phyloP scores from a whole-genome alignment of 2,888 invertebrate genomes.

The Calliscelio sp. region DNA sequence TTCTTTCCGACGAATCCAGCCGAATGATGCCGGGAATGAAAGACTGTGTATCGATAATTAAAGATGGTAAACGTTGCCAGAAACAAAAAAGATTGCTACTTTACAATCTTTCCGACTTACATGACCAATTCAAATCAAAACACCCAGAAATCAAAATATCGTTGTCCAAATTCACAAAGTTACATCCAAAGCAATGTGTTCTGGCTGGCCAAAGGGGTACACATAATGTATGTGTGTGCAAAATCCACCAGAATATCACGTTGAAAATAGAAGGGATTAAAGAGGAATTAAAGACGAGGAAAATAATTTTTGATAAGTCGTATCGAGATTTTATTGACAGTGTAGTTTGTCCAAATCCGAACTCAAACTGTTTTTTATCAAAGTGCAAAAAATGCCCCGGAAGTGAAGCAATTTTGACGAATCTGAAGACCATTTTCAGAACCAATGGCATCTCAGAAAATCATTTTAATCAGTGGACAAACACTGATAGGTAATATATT shows the following conservation, averaged over 20 bases:
- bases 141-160: conserved; percentile 14
- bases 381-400: conserved; percentile 46
- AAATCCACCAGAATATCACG: too few relatives aligned
- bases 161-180: background rate
- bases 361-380: conserved; percentile 37
- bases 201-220: conserved; percentile 7
- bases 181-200: conserved; percentile 3
- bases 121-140: conserved; percentile 12
- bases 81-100: too few relatives aligned
- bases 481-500: conserved; percentile 32
- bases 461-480: conserved; percentile 31
- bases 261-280: conserved; percentile 27
- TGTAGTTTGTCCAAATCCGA: too few relatives aligned
- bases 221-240: too few relatives aligned
- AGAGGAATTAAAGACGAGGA: conserved; percentile 14
- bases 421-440: conserved; percentile 16
- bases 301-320: too few relatives aligned
- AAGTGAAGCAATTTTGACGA: conserved; percentile 9
- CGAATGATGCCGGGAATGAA: conserved; percentile 42
- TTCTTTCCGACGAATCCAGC: conserved; percentile 18
- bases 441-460: conserved; percentile 13
- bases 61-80: conserved; percentile 30
- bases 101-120: too few relatives aligned
- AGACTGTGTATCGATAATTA: conserved; percentile 25
- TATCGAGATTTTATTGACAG: too few relatives aligned